A percentile compares a stretch with the other conserved stretches of the same genome.
phyloP scores from a whole-genome alignment of 2,888 invertebrate species.

The Cephus pygmeus region DNA sequence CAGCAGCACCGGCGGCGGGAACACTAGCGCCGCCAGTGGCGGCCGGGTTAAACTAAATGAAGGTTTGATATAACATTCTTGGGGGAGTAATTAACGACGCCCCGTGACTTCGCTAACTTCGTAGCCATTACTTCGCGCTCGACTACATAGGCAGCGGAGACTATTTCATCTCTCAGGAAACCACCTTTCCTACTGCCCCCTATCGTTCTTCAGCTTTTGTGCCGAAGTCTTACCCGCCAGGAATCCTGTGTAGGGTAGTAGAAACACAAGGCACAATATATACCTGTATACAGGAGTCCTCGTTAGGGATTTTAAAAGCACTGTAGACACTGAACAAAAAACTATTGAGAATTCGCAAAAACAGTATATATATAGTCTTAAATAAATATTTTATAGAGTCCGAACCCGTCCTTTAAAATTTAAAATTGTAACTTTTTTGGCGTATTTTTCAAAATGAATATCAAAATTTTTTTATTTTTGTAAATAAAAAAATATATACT shows the following conservation, averaged over 20 bases:
- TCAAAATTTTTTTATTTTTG: too few species aligned
- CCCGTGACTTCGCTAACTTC: slow-evolving; percentile 21
- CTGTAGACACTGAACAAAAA: background rate
- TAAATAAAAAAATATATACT: too few species aligned
- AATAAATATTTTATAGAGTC: too few species aligned
- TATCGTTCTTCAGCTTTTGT: background rate
- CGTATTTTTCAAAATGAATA: background rate
- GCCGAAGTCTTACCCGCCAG: background rate
- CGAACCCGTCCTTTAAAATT: background rate
- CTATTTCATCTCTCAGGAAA: slow-evolving; percentile 1
- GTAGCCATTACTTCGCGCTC: slow-evolving; percentile 19
- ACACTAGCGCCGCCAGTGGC: background rate
- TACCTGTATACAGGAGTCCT: background rate
- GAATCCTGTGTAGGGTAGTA: background rate
- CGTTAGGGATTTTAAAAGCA: background rate
- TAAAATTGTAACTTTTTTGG: background rate
- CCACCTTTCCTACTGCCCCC: background rate
- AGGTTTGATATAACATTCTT: slow-evolving; percentile 25
- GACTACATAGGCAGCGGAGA: slow-evolving; percentile 10
- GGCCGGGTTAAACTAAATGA: slow-evolving; percentile 20
- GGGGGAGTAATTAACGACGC: slow-evolving; percentile 23
- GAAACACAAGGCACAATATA: background rate
- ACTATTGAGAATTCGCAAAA: background rate
- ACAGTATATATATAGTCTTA: background rate
- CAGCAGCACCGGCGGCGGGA: background rate